Evolutionary conservation across 2,888 invertebrate species (phyloP).

Genomic region (Lepidochrysops patricia): DNA sequence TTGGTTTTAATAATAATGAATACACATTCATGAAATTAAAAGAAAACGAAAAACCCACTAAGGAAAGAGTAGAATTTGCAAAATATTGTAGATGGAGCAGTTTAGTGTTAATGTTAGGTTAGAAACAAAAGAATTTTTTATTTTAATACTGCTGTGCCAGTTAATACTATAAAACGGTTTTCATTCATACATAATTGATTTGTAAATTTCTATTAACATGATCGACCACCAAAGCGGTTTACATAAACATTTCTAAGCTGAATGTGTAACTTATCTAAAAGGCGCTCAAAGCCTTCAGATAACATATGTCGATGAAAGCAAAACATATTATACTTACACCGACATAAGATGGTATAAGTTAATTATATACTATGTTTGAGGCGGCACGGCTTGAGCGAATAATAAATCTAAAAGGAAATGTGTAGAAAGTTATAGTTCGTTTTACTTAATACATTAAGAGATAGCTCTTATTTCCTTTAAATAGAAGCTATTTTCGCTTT

Average conservation of each 20-base stretch:
- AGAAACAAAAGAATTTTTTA: neutral
- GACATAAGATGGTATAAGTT: neutral
- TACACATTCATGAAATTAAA: neutral
- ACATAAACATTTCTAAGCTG: too few species aligned
- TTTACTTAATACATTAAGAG: slow-evolving; percentile 13
- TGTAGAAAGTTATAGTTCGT: slow-evolving; percentile 6
- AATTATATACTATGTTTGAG: neutral
- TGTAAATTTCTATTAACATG: too few species aligned
- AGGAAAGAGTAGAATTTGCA: neutral
- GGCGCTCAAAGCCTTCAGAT: too few species aligned
- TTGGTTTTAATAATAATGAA: neutral
- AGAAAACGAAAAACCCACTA: neutral
- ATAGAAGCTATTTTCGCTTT: neutral
- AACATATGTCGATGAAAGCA: too few species aligned
- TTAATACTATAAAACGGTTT: too few species aligned
- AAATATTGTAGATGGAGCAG: neutral
- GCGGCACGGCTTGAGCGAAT: slow-evolving; percentile 16
- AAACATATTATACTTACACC: too few species aligned
- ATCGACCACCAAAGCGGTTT: too few species aligned
- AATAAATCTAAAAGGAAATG: slow-evolving; percentile 18
- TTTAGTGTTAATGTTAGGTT: neutral
- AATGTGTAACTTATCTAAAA: too few species aligned
- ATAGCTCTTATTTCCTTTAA: neutral
- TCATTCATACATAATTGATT: too few species aligned
- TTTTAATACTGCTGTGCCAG: too few species aligned